Evolutionary conservation across 2,113 vertebrate species (phyloP).

Genomic region (Pteronura brasiliensis): DNA sequence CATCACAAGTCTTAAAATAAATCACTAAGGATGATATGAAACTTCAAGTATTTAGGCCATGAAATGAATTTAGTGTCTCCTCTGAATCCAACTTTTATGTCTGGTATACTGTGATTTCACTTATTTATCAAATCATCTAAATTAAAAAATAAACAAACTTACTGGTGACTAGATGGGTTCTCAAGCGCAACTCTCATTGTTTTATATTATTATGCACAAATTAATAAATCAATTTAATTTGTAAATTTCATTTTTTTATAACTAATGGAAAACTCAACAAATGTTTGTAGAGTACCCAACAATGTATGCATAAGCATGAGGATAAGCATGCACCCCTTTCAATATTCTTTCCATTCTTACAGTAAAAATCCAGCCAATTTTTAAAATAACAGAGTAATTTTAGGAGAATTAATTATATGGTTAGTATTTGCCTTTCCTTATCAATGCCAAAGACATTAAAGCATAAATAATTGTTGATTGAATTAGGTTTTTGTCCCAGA

Average conservation of each 20-base stretch:
- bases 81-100: slow-evolving; percentile 46
- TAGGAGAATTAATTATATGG: slow-evolving; percentile 9
- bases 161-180: neutral
- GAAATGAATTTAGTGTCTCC: neutral
- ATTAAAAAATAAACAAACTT: neutral
- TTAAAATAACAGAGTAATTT: neutral
- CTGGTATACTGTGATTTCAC: slow-evolving; percentile 16
- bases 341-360: neutral
- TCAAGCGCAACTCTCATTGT: neutral
- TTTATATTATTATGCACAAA: slow-evolving; percentile 18
- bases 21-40: slow-evolving; percentile 27
- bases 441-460: neutral
- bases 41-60: slow-evolving; percentile 37
- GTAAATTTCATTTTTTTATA: slow-evolving; percentile 22
- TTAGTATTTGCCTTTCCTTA: neutral
- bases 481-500: neutral
- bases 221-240: neutral
- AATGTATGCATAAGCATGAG: neutral
- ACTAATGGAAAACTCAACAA: neutral
- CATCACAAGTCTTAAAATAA: neutral
- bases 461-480: neutral
- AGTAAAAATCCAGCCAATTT: neutral
- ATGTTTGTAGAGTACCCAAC: neutral
- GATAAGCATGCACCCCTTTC: neutral
- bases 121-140: slow-evolving; percentile 12